A percentile compares a stretch with the other conserved stretches of the same genome.
These are phyloP conservation scores for Drosophila grimshawi DNA, from an alignment of 1,140 invertebrate species.

Conservation along the genomic window DNA sequence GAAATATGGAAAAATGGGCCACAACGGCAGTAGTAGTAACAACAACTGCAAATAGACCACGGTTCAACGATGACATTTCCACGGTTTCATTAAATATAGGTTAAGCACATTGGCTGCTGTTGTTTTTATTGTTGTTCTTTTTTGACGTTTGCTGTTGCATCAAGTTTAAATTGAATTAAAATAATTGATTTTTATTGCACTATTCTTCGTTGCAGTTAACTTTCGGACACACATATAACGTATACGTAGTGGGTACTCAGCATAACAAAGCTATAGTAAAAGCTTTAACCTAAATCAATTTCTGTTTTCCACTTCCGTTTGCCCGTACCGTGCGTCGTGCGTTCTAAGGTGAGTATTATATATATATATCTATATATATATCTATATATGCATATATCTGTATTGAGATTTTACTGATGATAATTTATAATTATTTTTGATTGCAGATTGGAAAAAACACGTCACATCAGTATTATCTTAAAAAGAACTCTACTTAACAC, in stretches of 20 bases:
- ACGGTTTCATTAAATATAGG: constrained; percentile 49
- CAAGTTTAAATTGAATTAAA: constrained; percentile 78
- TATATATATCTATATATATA: too few relatives aligned
- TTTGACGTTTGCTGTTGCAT: constrained; percentile 32
- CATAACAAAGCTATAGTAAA: constrained; percentile 62
- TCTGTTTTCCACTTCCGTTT: constrained; percentile 30
- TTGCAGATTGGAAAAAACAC: constrained; percentile 53
- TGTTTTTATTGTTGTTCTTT: neutral
- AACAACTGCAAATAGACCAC: constrained; percentile 17
- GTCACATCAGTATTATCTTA: constrained; percentile 68
- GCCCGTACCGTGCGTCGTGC: constrained; percentile 12
- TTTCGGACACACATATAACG: constrained; percentile 40
- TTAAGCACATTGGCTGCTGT: constrained; percentile 17
- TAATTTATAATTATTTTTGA: neutral
- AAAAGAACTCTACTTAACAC: constrained; percentile 31
- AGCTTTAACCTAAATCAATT: constrained; percentile 24
- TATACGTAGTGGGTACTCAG: constrained; percentile 41
- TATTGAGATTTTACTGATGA: neutral
- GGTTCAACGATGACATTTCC: constrained; percentile 21
- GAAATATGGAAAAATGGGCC: neutral
- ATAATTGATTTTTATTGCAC: constrained; percentile 73
- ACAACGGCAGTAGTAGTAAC: constrained; percentile 4
- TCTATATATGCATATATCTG: neutral
- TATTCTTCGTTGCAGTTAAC: constrained; percentile 65
- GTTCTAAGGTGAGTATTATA: constrained; percentile 40